Evolutionary conservation across 92 coral and sea anemone species (phyloP).

Genomic region (Zoanthus gigantus): DNA sequence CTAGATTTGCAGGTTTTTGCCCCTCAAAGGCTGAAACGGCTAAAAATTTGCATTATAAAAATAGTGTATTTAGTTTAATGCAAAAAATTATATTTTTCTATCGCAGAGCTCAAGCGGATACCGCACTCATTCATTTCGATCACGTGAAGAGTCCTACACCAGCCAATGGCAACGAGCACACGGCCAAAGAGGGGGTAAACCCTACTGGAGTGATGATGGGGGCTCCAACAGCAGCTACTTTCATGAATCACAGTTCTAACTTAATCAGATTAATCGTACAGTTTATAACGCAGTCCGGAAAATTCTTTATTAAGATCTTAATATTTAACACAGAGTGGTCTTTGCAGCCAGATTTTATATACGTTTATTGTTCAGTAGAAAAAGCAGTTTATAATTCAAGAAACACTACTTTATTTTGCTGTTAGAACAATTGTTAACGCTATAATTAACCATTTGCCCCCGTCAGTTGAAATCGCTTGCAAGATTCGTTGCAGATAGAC

Average conservation of each 20-base stretch:
- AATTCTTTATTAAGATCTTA: neutral
- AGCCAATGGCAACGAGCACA: slow-evolving; percentile 54
- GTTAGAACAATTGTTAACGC: neutral
- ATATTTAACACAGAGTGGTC: slow-evolving; percentile 31
- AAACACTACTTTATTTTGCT: slow-evolving; percentile 17
- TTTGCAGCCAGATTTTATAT: neutral
- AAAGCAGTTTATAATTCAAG: slow-evolving; percentile 9
- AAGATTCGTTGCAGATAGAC: neutral
- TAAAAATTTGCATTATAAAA: neutral
- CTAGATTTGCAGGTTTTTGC: no score
- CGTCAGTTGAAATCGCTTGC: no score
- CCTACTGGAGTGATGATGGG: slow-evolving; percentile 90
- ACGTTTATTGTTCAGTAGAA: neutral
- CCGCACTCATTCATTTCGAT: slow-evolving; percentile 81
- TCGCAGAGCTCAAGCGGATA: slow-evolving; percentile 89
- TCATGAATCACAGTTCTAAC: slow-evolving; percentile 79
- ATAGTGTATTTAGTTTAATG: neutral
- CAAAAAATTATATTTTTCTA: neutral
- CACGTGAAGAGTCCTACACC: slow-evolving; percentile 65
- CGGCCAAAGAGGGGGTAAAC: slow-evolving; percentile 52
- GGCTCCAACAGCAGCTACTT: slow-evolving; percentile 20
- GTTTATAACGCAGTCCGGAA: neutral
- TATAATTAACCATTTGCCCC: neutral
- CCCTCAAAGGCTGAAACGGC: neutral
- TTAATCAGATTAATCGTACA: neutral